Percentiles rank a stretch among this genome's conserved stretches.
phyloP scores from a whole-genome alignment of 1,140 invertebrate species.

The Marisa cornuarietis region DNA sequence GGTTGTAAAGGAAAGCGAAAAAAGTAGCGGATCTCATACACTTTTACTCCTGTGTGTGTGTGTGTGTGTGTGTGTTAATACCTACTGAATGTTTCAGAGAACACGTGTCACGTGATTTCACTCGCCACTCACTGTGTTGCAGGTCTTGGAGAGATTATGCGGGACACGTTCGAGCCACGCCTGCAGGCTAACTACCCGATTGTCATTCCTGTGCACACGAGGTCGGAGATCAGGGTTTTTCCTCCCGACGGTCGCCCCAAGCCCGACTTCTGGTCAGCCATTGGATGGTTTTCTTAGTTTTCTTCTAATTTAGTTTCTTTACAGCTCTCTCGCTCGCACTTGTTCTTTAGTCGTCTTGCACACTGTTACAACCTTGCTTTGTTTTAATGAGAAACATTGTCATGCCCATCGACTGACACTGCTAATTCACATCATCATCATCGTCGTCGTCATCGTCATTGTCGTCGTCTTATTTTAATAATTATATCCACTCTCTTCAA shows the following conservation, averaged over 20 bases:
- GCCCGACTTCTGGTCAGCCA: slow-evolving; percentile 53
- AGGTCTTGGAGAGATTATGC: slow-evolving; percentile 73
- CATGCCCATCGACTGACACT: too few species aligned
- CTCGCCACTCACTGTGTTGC: slow-evolving; percentile 43
- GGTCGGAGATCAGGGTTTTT: slow-evolving; percentile 74
- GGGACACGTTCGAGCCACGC: slow-evolving; percentile 67
- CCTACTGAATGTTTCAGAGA: too few species aligned
- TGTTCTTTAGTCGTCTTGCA: slow-evolving; percentile 14
- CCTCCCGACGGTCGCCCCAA: slow-evolving; percentile 69
- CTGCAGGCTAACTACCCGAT: slow-evolving; percentile 67
- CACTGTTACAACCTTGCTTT: slow-evolving; percentile 5
- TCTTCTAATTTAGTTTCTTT: slow-evolving; percentile 29
- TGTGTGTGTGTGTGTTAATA: neutral
- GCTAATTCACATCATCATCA: too few species aligned
- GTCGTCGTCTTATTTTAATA: too few species aligned
- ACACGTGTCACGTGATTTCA: too few species aligned
- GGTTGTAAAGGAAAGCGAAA: too few species aligned
- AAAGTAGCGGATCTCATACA: too few species aligned
- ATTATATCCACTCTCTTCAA: too few species aligned
- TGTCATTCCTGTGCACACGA: slow-evolving; percentile 71
- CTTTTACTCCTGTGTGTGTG: too few species aligned
- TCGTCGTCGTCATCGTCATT: too few species aligned
- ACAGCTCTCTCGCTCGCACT: slow-evolving; percentile 7
- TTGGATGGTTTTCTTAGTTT: neutral
- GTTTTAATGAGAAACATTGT: neutral